phyloP scores from a whole-genome alignment of 2,888 invertebrate species.

The Diogma glabrata region DNA sequence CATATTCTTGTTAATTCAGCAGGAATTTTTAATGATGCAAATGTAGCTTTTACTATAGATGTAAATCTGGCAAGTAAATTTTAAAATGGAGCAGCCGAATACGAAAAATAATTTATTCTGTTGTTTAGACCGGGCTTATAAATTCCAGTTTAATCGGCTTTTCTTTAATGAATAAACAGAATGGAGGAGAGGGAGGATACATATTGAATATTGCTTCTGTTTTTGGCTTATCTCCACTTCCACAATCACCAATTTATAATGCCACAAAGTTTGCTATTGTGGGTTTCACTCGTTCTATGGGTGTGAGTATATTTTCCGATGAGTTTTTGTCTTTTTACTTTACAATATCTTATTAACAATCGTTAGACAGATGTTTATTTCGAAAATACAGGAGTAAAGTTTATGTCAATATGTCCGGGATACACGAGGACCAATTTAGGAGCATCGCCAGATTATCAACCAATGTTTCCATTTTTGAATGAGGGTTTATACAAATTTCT shows the following conservation, averaged over 20 bases:
- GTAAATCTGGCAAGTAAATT: constrained; percentile 43
- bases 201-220: constrained; percentile 38
- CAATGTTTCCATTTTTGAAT: too few species aligned
- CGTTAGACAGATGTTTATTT: constrained; percentile 29
- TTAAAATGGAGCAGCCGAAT: too few species aligned
- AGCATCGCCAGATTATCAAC: too few species aligned
- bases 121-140: constrained; percentile 38
- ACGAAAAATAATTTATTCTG: too few species aligned
- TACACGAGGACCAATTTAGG: constrained; percentile 36
- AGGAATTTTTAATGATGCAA: constrained; percentile 32
- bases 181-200: constrained; percentile 37
- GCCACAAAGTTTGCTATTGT: constrained; percentile 37
- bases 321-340: neutral
- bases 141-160: constrained; percentile 37
- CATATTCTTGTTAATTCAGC: constrained; percentile 34
- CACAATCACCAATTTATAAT: constrained; percentile 35
- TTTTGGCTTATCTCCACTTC: constrained; percentile 32
- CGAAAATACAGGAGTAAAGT: constrained; percentile 32
- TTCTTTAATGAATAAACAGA: constrained; percentile 30
- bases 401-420: constrained; percentile 33
- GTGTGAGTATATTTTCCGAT: constrained; percentile 25
- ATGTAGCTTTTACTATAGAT: constrained; percentile 29
- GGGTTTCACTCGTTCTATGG: constrained; percentile 35
- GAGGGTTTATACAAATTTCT: too few species aligned
- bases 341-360: neutral